Evolutionary conservation across 2,113 vertebrate genomes (phyloP).

Genomic region (Pogonocichla stellata): DNA sequence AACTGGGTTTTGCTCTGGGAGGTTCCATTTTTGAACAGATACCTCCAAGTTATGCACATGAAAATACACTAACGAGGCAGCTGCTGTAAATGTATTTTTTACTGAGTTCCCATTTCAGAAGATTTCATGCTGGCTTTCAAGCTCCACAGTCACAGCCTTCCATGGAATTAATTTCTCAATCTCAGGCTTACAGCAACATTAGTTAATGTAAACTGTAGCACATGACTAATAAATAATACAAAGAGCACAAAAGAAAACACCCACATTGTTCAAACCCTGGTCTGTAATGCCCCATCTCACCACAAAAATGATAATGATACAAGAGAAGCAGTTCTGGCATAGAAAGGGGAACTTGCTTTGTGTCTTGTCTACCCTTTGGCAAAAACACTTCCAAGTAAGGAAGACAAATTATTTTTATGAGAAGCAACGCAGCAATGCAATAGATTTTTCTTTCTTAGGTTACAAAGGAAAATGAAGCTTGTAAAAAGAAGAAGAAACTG

Average conservation of each 20-base stretch:
- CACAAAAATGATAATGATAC: background rate
- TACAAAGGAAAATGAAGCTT: background rate
- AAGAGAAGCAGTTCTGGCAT: background rate
- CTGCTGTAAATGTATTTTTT: background rate
- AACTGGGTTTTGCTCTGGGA: background rate
- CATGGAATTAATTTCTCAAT: background rate
- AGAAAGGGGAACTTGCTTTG: background rate
- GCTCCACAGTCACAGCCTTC: background rate
- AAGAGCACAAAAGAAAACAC: background rate
- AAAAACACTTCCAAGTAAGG: conserved; percentile 22
- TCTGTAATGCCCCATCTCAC: background rate
- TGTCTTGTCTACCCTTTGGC: background rate
- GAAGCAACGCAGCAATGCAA: background rate
- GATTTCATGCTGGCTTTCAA: background rate
- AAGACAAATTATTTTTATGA: background rate
- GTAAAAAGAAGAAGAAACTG: background rate
- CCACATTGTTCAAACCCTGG: background rate
- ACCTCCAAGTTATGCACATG: background rate
- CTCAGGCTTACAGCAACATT: background rate
- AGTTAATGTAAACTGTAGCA: background rate
- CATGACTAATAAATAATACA: background rate
- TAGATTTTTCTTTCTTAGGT: background rate
- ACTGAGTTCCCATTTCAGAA: background rate
- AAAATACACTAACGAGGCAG: background rate
- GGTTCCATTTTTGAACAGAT: background rate